Evolutionary conservation across 2,888 invertebrate genomes (phyloP).

Genomic region (Synergus gifuensis): DNA sequence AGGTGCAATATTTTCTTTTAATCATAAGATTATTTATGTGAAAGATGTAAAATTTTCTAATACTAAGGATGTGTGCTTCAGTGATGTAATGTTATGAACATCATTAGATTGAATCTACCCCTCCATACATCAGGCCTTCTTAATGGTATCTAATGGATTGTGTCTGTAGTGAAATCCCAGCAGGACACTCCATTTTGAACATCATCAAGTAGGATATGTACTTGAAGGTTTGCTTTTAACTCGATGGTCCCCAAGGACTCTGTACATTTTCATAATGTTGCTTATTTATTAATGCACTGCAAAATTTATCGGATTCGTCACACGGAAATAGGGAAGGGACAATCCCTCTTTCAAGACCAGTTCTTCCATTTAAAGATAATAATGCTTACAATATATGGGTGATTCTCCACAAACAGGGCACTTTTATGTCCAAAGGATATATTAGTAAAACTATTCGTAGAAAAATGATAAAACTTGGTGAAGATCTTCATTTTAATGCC

Average conservation of each 20-base stretch:
- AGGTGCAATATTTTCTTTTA: too few relatives aligned
- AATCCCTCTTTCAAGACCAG: neutral
- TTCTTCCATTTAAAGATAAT: neutral
- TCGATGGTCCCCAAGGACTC: slow-evolving; percentile 6
- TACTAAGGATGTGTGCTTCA: too few relatives aligned
- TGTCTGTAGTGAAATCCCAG: slow-evolving; percentile 36
- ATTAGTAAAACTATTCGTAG: too few relatives aligned
- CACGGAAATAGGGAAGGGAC: neutral
- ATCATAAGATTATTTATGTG: too few relatives aligned
- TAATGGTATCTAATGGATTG: slow-evolving; percentile 32
- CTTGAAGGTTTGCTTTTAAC: slow-evolving; percentile 19
- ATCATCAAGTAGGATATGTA: slow-evolving; percentile 31
- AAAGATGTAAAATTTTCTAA: too few relatives aligned
- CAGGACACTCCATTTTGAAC: slow-evolving; percentile 33
- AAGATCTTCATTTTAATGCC: too few relatives aligned
- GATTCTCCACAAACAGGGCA: too few relatives aligned
- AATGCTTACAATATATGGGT: neutral
- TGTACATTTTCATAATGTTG: slow-evolving; percentile 15
- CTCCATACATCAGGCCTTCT: neutral
- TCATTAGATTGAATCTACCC: slow-evolving; percentile 37
- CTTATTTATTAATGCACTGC: slow-evolving; percentile 14
- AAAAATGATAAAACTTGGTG: too few relatives aligned
- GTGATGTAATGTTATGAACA: slow-evolving; percentile 18
- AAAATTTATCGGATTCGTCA: neutral
- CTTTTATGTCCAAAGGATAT: too few relatives aligned